These are phyloP conservation scores for Tetheella fluctuosa DNA, from an alignment of 2,888 invertebrate species.

Conservation along the genomic window DNA sequence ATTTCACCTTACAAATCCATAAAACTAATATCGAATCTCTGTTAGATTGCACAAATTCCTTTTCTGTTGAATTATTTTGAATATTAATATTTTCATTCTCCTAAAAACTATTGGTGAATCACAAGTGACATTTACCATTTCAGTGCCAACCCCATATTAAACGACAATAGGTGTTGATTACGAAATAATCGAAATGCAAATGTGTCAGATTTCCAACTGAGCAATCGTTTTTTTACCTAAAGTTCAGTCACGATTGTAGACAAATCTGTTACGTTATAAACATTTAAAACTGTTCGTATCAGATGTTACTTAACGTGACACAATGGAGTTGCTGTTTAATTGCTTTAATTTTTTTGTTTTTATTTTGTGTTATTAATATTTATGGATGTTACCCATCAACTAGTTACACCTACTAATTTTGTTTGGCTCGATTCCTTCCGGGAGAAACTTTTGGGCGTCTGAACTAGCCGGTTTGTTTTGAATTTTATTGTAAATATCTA, in stretches of 20 bases:
- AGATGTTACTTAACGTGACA: slow-evolving; percentile 18
- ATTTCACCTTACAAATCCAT: too few relatives aligned
- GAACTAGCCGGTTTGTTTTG: too few relatives aligned
- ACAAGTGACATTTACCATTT: slow-evolving; percentile 11
- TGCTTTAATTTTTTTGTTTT: slow-evolving; percentile 16
- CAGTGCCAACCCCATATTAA: slow-evolving; percentile 11
- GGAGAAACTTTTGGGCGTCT: too few relatives aligned
- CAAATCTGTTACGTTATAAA: slow-evolving; percentile 18
- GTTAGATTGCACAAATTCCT: too few relatives aligned
- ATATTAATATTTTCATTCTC: background rate
- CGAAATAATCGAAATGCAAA: slow-evolving; percentile 11
- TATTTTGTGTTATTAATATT: background rate
- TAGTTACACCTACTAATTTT: too few relatives aligned
- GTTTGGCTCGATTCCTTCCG: too few relatives aligned
- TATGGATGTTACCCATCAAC: too few relatives aligned
- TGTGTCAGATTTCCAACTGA: slow-evolving; percentile 2
- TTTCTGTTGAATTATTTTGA: background rate
- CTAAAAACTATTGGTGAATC: background rate
- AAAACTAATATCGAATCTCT: too few relatives aligned
- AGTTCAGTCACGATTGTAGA: slow-evolving; percentile 12
- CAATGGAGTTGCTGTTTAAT: slow-evolving; percentile 21
- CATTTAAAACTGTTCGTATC: slow-evolving; percentile 24
- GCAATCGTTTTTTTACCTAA: background rate
- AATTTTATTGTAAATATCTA: too few relatives aligned
- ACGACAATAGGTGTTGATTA: slow-evolving; percentile 2